phyloP scores from a whole-genome alignment of 2,113 vertebrate species.

The Fregata magnificens region DNA sequence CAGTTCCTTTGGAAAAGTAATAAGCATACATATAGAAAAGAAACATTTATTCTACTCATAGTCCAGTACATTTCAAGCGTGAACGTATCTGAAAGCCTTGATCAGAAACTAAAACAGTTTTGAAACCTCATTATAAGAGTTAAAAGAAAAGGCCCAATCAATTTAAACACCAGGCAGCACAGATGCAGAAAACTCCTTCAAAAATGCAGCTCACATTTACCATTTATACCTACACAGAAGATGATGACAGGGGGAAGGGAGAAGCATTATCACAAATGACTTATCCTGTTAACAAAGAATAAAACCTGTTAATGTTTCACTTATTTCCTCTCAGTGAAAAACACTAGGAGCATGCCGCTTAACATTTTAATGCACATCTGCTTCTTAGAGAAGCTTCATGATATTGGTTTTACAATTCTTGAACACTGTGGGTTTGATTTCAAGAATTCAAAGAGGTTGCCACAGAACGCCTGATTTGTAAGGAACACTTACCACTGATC shows the following conservation, averaged over 20 bases:
- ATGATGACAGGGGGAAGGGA: not conserved
- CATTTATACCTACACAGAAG: not conserved
- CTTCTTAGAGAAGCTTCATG: not conserved
- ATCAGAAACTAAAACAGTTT: constrained; percentile 31
- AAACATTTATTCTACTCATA: constrained; percentile 19
- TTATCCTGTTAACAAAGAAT: not conserved
- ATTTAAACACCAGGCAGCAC: constrained; percentile 37
- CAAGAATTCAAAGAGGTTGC: not conserved
- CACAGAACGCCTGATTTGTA: not conserved
- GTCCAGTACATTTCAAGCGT: constrained; percentile 1
- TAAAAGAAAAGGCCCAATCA: constrained; percentile 51
- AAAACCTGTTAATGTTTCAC: constrained; percentile 24
- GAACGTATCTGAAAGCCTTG: constrained; percentile 42
- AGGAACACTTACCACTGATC: not conserved
- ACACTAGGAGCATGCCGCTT: not conserved
- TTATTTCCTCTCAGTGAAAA: not conserved
- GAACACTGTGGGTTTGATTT: not conserved
- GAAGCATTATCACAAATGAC: constrained; percentile 6
- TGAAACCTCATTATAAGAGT: constrained; percentile 43
- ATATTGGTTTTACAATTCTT: not conserved
- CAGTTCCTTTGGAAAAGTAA: constrained; percentile 14
- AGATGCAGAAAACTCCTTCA: not conserved
- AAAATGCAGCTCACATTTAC: constrained; percentile 26
- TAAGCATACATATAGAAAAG: not conserved
- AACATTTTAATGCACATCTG: constrained; percentile 6